These are phyloP conservation scores for Athalia cordata DNA, from an alignment of 2,888 invertebrate genomes.

Conservation along the genomic window DNA sequence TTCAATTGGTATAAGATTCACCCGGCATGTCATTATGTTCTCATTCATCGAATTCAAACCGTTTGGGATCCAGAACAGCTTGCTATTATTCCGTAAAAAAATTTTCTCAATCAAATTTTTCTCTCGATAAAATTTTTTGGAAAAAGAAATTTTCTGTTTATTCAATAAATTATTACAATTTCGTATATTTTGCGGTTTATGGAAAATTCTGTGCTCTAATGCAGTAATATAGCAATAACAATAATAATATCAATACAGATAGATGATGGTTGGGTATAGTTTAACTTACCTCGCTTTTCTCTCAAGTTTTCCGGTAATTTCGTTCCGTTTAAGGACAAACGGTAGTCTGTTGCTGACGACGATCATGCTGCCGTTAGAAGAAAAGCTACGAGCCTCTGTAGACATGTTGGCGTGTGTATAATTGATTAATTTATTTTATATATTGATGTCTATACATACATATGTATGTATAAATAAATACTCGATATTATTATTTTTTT, in stretches of 20 bases:
- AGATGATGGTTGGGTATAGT: not conserved
- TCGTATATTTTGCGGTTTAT: not conserved
- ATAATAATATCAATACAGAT: not conserved
- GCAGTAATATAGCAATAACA: not conserved
- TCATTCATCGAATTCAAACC: too few relatives aligned
- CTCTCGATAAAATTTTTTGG: not conserved
- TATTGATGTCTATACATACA: not conserved
- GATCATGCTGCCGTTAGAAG: constrained; percentile 83
- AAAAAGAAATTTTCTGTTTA: not conserved
- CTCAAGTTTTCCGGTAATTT: constrained; percentile 82
- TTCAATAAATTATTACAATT: not conserved
- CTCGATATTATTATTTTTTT: not conserved
- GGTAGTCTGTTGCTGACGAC: constrained; percentile 94
- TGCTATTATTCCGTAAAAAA: not conserved
- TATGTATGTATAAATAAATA: not conserved
- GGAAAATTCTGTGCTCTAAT: not conserved
- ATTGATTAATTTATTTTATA: not conserved
- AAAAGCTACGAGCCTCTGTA: constrained; percentile 67
- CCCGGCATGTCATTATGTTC: too few relatives aligned
- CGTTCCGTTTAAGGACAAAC: constrained; percentile 87
- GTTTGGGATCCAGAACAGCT: not conserved
- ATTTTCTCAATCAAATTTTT: not conserved
- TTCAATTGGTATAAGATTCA: too few relatives aligned
- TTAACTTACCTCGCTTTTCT: constrained; percentile 88
- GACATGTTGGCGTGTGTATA: constrained; percentile 57